Evolutionary conservation across 2,888 invertebrate genomes (phyloP).

Genomic region (Thymelicus acteon): DNA sequence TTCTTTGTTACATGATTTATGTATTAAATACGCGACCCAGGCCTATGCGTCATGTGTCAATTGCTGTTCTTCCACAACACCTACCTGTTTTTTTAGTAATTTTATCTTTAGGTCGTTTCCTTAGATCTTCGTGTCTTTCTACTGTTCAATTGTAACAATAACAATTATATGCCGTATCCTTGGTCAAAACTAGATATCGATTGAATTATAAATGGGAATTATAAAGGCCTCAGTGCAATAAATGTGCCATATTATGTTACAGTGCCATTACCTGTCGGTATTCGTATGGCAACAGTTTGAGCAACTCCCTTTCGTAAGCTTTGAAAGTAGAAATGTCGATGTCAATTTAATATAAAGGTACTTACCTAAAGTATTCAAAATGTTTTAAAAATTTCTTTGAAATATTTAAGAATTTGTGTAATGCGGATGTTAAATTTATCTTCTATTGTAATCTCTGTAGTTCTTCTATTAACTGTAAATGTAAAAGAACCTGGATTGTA

Average conservation of each 20-base stretch:
- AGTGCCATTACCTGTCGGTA: not conserved
- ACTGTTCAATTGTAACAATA: slow-evolving; percentile 6
- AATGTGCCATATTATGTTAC: slow-evolving; percentile 17
- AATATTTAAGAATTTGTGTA: slow-evolving; percentile 13
- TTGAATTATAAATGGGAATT: slow-evolving; percentile 23
- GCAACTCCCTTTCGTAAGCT: slow-evolving; percentile 13
- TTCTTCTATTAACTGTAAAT: slow-evolving; percentile 7
- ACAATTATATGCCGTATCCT: not conserved
- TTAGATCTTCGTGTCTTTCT: slow-evolving; percentile 9
- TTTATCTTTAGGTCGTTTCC: slow-evolving; percentile 46
- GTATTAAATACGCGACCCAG: slow-evolving; percentile 60
- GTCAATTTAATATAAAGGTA: slow-evolving; percentile 26
- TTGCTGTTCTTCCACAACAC: slow-evolving; percentile 48
- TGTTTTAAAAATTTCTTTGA: slow-evolving; percentile 19
- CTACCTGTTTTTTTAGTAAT: slow-evolving; percentile 42
- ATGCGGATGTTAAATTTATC: not conserved
- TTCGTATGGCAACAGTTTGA: slow-evolving; percentile 5
- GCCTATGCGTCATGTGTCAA: slow-evolving; percentile 62
- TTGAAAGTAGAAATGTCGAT: slow-evolving; percentile 19
- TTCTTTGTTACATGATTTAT: slow-evolving; percentile 30
- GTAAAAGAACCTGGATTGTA: not conserved
- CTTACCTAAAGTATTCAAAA: slow-evolving; percentile 8
- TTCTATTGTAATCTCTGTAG: not conserved
- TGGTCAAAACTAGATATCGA: slow-evolving; percentile 17
- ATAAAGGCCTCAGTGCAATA: slow-evolving; percentile 14